Conservation (phyloP, 2,113 vertebrate genomes). For the Phyllopteryx taeniolatus region DNA sequence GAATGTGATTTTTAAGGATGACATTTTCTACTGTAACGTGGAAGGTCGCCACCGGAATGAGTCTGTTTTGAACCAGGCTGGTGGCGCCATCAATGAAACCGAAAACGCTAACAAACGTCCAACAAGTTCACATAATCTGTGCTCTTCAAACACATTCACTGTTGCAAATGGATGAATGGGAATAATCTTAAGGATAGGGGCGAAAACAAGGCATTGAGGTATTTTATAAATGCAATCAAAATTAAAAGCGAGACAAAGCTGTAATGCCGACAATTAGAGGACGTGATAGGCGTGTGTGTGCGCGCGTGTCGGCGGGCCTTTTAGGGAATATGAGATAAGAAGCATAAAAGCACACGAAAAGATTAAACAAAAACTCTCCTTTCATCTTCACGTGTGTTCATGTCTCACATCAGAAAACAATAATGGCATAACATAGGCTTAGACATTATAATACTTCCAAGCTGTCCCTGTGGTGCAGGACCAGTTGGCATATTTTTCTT, state of each 20-base stretch:
- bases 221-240: constrained; percentile 36
- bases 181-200: constrained; percentile 11
- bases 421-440: constrained; percentile 26
- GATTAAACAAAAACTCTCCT: constrained; percentile 36
- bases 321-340: constrained; percentile 42
- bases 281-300: constrained; percentile 29
- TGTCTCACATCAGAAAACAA: constrained; percentile 30
- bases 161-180: constrained; percentile 4
- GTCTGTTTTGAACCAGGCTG: not conserved
- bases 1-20: not conserved
- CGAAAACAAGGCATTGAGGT: constrained; percentile 29
- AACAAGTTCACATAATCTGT: constrained; percentile 2
- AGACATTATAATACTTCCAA: constrained; percentile 30
- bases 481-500: not conserved
- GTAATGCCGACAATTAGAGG: constrained; percentile 44
- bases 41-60: not conserved
- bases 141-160: constrained; percentile 19
- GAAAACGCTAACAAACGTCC: not conserved
- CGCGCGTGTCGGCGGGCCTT: constrained; percentile 7
- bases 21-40: not conserved
- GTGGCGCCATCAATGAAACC: not conserved
- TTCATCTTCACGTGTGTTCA: constrained; percentile 16
- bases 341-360: constrained; percentile 27
- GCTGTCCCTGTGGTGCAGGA: not conserved
- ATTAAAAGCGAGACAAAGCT: constrained; percentile 23